Base-by-base conservation (phyloP, 2,797 vertebrate species). In the Amblyopsis hoosieri region DNA sequence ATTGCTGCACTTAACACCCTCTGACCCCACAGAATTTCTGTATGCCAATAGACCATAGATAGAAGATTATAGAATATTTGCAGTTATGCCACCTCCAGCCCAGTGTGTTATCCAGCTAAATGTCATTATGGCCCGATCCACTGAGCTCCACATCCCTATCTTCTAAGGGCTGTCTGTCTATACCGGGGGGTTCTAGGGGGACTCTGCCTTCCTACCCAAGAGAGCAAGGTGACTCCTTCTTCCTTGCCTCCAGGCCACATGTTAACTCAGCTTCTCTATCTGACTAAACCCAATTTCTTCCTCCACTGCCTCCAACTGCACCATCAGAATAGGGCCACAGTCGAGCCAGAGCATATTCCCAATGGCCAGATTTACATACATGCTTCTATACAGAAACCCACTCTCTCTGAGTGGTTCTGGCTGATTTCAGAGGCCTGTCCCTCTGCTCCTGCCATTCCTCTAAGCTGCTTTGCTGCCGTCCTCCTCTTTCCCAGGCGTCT, bases 221-320 rank as follows among this genome's bases (percentile, higher is more conserved):
- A 84, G 87, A 89, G 76, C 69, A 71, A 83, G 82, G 83, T 76
- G 85, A 87, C 84, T 87, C 76, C 74, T 52, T 45, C 54, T 60
- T 62, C 66, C 78, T 73, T 83, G 82, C 83, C 88, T 85, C 57
- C 73, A 87, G 87, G 89, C 88, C 84, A 87, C 80, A 85, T 87
- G 87, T 91, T 92, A 92, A 91, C 87, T 83, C 70, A 63, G 79
- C 73, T 76, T 83, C 79, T 86, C 84, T 87, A 82, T 89, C 87
- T 86, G 84, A 81, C 82, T 87, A 86, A 91, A 90, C 89, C 89
- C 89, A 87, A 90, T 92, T 92, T 91, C 83, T 85, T 87, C 85
- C 90, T 88, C 74, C 75, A 84, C 80, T 89, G 89, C 89, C 74
- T 86, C 78, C 12, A 85, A 88, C 84, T 83, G 86, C 88, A 87